Base-by-base conservation (phyloP, 2,797 vertebrate species). In the Hapalemur alaotrensis region DNA sequence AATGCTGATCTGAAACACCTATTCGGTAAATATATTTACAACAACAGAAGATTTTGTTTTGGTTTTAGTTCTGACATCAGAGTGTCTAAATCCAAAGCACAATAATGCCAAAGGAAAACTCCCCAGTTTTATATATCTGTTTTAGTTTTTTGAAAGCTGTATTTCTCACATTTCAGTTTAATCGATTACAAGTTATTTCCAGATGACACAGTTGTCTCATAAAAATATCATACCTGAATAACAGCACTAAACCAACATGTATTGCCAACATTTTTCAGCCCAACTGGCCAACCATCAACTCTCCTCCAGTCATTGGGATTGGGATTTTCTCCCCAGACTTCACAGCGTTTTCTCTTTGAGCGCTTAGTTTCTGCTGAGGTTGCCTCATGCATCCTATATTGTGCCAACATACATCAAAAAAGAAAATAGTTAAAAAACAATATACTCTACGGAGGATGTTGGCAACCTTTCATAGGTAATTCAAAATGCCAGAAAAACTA, bases 211-310 rank as follows among this genome's bases (percentile, higher is more conserved):
- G 10, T 0, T 91, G 28, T 70, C 61, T 93, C 41, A 69, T 38
- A 25, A 86, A 91, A 80, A 75, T 18, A 4, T 3, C 28, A 97
- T 98, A 99, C 99, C 99, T 99, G 99, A 98, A 99, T 99, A 94
- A 99, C 99, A 5, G 99, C 99, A n/a, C 99, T 99, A 98, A 99
- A 99, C 99, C 99, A 99, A 98, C 99, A 99, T 0, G 99, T 99
- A 96, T 99, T 99, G 32, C 99, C 99, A 0, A 99, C 99, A 5
- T 99, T 99, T 76, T 99, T 99, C 96, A 99, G 99, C 18, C 99
- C 99, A n/a, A 99, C 99, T 0, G 99, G 99, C 99, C 99, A 99
- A 65, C 99, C 99, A 0, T 99, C 99, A 67, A 96, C 98, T 28
- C 99, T 99, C 96, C 99, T 99, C 99, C 99, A 99, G 96, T 99